Evolutionary conservation across 1,140 invertebrate species (phyloP).

Genomic region (Sminthurinus signatus): DNA sequence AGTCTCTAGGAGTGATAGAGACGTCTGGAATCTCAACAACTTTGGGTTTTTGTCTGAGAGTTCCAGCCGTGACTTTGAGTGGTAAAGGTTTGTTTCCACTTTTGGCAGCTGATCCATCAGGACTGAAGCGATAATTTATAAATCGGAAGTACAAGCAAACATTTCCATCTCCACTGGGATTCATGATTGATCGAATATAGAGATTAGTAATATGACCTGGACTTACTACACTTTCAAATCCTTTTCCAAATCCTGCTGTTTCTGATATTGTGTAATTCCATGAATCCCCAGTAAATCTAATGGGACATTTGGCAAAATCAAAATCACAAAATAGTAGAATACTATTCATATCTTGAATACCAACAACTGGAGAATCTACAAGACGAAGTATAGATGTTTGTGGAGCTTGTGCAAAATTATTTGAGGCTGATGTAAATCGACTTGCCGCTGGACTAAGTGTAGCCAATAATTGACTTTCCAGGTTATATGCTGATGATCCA

Average conservation of each 20-base stretch:
- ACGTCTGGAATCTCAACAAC: slow-evolving; percentile 31
- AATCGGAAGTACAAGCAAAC: slow-evolving; percentile 40
- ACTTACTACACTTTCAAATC: slow-evolving; percentile 31
- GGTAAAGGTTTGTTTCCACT: slow-evolving; percentile 19
- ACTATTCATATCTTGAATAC: slow-evolving; percentile 22
- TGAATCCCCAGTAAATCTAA: slow-evolving; percentile 31
- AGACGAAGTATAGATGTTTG: slow-evolving; percentile 8
- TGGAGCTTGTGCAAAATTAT: neutral
- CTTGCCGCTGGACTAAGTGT: neutral
- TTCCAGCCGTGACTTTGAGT: slow-evolving; percentile 31
- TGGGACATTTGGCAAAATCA: slow-evolving; percentile 40
- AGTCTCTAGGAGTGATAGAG: slow-evolving; percentile 27
- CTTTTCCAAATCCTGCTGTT: slow-evolving; percentile 34
- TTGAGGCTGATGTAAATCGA: neutral
- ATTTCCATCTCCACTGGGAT: slow-evolving; percentile 30
- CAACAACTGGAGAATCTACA: slow-evolving; percentile 3
- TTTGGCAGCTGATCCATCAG: slow-evolving; percentile 24
- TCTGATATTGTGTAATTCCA: slow-evolving; percentile 37
- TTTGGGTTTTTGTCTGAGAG: slow-evolving; percentile 27
- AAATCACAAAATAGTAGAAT: slow-evolving; percentile 40
- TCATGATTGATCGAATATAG: slow-evolving; percentile 35
- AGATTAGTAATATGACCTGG: slow-evolving; percentile 29
- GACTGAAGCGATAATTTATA: slow-evolving; percentile 31
- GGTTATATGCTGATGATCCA: neutral
- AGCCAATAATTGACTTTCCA: slow-evolving; percentile 3